phyloP scores from a whole-genome alignment of 2,113 vertebrate genomes.

The Hyperopisus bebe region DNA sequence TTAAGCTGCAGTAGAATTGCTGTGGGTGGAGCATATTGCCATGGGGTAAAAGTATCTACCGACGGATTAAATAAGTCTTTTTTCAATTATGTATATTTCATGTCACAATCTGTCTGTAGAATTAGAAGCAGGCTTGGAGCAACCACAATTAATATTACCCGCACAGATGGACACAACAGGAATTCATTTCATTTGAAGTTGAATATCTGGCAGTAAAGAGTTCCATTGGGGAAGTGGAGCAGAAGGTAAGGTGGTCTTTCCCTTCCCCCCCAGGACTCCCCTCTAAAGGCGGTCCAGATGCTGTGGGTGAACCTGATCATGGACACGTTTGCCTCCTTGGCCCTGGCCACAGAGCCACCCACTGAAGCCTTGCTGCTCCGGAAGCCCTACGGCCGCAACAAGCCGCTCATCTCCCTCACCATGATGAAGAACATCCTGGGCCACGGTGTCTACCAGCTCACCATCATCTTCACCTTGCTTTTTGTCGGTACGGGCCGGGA shows the following conservation, averaged over 20 bases:
- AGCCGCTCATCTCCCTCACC: slow-evolving; percentile 83
- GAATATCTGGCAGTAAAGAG: not conserved
- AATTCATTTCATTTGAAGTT: slow-evolving; percentile 2
- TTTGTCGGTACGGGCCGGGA: slow-evolving; percentile 67
- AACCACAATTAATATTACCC: not conserved
- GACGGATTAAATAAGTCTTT: not conserved
- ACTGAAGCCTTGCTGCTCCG: slow-evolving; percentile 78
- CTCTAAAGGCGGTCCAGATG: slow-evolving; percentile 88
- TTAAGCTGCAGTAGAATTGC: not conserved
- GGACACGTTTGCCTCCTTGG: slow-evolving; percentile 86
- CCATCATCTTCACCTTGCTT: slow-evolving; percentile 81
- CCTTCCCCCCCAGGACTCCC: slow-evolving; percentile 68
- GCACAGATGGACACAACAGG: slow-evolving; percentile 4
- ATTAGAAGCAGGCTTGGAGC: not conserved
- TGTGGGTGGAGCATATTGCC: not conserved
- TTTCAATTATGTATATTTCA: slow-evolving; percentile 1
- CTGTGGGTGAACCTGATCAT: slow-evolving; percentile 90
- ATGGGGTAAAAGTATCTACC: not conserved
- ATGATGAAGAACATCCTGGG: slow-evolving; percentile 93
- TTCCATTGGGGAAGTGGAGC: not conserved
- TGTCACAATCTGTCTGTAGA: not conserved
- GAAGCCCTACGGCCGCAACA: slow-evolving; percentile 83
- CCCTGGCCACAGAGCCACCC: slow-evolving; percentile 81
- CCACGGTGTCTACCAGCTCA: slow-evolving; percentile 80
- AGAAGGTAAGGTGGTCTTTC: not conserved